Percentiles rank a stretch among this genome's conserved stretches.
Evolutionary conservation across 1,140 invertebrate genomes (phyloP).

Genomic region (Adoxophyes honmai): DNA sequence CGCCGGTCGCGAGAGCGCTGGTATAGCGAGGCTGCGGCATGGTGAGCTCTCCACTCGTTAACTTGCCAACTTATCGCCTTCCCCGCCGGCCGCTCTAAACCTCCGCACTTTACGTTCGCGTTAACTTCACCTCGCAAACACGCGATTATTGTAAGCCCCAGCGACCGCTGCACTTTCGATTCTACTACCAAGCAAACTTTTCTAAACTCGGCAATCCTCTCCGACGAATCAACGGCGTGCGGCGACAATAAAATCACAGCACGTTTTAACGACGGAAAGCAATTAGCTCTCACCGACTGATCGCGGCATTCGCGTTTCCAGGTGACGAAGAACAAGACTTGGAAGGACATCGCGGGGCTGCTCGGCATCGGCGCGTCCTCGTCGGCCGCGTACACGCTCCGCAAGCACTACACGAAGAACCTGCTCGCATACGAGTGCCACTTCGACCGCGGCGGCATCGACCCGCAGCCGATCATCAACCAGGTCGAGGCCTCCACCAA

Average conservation of each 20-base stretch:
- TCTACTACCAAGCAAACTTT: too few relatives aligned
- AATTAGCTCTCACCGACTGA: slow-evolving; percentile 10
- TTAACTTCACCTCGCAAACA: slow-evolving; percentile 29
- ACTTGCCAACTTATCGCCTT: slow-evolving; percentile 40
- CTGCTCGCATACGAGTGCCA: slow-evolving; percentile 97
- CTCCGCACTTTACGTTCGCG: slow-evolving; percentile 40
- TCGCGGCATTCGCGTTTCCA: slow-evolving; percentile 55
- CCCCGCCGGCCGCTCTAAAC: slow-evolving; percentile 31
- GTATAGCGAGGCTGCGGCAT: slow-evolving; percentile 26
- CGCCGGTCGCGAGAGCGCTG: slow-evolving; percentile 20
- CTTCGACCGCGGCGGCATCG: slow-evolving; percentile 96
- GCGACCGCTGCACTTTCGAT: too few relatives aligned
- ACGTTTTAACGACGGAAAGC: too few relatives aligned
- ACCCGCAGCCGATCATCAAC: slow-evolving; percentile 96
- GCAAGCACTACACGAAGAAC: slow-evolving; percentile 99
- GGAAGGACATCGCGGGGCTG: slow-evolving; percentile 97
- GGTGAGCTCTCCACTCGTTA: slow-evolving; percentile 46
- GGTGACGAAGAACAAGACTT: slow-evolving; percentile 98
- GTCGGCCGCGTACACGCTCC: slow-evolving; percentile 96
- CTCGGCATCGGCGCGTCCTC: slow-evolving; percentile 97
- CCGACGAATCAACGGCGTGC: not conserved
- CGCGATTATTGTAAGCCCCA: slow-evolving; percentile 35
- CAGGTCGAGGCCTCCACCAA: slow-evolving; percentile 93
- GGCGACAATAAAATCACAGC: not conserved
- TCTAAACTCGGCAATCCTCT: too few relatives aligned